Evolutionary conservation across 2,888 invertebrate species (phyloP).

Genomic region (Plagodis dolabraria): DNA sequence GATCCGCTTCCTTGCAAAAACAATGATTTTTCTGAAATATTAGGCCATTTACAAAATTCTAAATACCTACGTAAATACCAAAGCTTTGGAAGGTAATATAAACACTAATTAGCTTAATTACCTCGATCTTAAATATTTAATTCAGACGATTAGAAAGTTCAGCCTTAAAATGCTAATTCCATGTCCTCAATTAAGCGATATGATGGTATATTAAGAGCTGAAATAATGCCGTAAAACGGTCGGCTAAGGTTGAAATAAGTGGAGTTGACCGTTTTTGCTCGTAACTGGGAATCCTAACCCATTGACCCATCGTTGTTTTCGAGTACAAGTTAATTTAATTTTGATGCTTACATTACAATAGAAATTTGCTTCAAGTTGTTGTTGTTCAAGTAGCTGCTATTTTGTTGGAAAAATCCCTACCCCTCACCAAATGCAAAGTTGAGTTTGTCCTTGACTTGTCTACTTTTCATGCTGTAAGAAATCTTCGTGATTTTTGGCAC

Average conservation of each 20-base stretch:
- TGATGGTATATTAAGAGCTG: conserved; percentile 60
- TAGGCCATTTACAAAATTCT: too few species aligned
- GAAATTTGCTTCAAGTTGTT: conserved; percentile 63
- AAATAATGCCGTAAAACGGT: conserved; percentile 62
- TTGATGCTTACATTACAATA: conserved; percentile 72
- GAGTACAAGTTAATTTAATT: conserved; percentile 70
- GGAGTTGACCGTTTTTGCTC: conserved; percentile 66
- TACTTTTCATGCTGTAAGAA: too few species aligned
- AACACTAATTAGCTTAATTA: background rate
- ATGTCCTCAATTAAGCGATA: conserved; percentile 62
- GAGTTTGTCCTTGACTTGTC: too few species aligned
- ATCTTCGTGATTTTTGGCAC: too few species aligned
- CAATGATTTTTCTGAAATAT: too few species aligned
- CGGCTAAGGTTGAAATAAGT: conserved; percentile 58
- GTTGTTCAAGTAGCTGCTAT: too few species aligned
- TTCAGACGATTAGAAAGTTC: conserved; percentile 10
- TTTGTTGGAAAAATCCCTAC: too few species aligned
- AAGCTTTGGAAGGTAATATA: background rate
- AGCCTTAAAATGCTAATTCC: conserved; percentile 21
- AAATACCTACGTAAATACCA: too few species aligned
- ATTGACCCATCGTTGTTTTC: conserved; percentile 72
- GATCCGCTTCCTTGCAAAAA: too few species aligned
- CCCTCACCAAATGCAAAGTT: too few species aligned
- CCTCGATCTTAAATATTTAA: background rate
- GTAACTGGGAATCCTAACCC: conserved; percentile 56